phyloP scores from a whole-genome alignment of 2,888 invertebrate genomes.

The Craniophora ligustri region DNA sequence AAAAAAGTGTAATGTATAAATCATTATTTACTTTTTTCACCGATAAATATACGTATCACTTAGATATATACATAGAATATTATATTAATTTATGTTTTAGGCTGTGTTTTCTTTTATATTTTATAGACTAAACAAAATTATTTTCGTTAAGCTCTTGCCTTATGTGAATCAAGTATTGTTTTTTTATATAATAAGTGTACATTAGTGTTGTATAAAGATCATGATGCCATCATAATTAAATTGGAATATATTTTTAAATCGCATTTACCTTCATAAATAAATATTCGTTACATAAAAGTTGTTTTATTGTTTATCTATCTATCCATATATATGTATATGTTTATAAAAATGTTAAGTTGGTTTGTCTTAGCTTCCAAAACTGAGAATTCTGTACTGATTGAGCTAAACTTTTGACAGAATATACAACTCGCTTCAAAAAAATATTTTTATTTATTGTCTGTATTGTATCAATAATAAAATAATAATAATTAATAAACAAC shows the following conservation, averaged over 20 bases:
- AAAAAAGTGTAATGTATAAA: not conserved
- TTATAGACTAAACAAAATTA: constrained; percentile 53
- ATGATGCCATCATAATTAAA: constrained; percentile 81
- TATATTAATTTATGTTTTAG: constrained; percentile 40
- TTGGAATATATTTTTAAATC: constrained; percentile 81
- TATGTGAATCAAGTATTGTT: constrained; percentile 65
- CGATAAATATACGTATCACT: constrained; percentile 19
- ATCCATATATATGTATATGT: no score
- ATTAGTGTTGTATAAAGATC: constrained; percentile 77
- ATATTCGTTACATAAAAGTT: constrained; percentile 73
- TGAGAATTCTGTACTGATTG: no score
- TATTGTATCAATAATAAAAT: no score
- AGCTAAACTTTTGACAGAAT: no score
- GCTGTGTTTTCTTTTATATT: constrained; percentile 53
- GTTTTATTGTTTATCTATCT: constrained; percentile 24
- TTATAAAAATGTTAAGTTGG: no score
- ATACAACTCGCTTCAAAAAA: no score
- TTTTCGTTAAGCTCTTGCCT: constrained; percentile 74
- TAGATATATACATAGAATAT: constrained; percentile 25
- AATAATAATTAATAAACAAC: no score
- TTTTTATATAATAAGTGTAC: constrained; percentile 77
- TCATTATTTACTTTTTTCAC: not conserved
- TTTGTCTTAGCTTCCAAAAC: no score
- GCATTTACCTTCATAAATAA: constrained; percentile 82
- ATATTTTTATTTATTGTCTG: no score